Conservation (phyloP, 2,113 vertebrate genomes). For the Jacana jacana region DNA sequence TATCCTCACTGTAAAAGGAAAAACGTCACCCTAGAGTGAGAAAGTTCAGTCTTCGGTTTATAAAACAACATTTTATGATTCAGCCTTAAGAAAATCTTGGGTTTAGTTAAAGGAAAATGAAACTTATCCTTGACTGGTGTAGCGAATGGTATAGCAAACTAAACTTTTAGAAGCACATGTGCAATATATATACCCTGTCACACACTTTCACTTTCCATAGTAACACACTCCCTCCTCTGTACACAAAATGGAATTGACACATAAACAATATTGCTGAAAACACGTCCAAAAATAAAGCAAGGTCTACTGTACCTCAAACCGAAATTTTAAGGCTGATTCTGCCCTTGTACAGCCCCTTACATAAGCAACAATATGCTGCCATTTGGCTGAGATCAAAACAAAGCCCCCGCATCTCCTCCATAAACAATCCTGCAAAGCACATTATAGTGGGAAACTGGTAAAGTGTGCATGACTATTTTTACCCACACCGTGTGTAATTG, state of each 20-base stretch:
- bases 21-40: background rate
- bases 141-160: background rate
- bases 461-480: background rate
- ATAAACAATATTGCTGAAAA: background rate
- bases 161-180: background rate
- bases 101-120: background rate
- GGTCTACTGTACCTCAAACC: background rate
- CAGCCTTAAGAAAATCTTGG: background rate
- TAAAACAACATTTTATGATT: background rate
- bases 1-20: background rate
- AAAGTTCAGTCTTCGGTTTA: background rate
- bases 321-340: background rate
- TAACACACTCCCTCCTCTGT: background rate
- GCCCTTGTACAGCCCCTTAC: background rate
- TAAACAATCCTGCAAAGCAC: background rate
- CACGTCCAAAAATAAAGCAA: background rate
- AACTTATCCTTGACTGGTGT: background rate
- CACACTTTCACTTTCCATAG: background rate
- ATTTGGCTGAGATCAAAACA: conserved; percentile 21
- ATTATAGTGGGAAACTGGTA: background rate
- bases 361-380: background rate
- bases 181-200: background rate
- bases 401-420: background rate
- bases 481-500: background rate
- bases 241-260: background rate